Percentiles rank a stretch among this genome's conserved stretches.
Evolutionary conservation across 2,113 vertebrate genomes (phyloP).

Genomic region (Dendropsophus ebraccatus): DNA sequence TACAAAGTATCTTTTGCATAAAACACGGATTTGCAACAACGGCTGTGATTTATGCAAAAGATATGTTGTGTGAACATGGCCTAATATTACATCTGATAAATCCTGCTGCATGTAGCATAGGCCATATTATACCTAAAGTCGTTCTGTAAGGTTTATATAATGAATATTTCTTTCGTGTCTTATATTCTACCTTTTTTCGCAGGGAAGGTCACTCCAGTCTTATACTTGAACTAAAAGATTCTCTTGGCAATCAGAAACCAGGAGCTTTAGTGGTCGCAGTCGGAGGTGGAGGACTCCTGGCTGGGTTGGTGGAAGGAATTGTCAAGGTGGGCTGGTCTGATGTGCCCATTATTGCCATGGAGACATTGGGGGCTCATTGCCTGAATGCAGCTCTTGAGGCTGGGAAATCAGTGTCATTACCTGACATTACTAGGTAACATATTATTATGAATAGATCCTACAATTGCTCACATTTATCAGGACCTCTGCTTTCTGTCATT

Average conservation of each 20-base stretch:
- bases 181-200: not conserved
- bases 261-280: slow-evolving; percentile 84
- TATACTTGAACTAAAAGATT: slow-evolving; percentile 80
- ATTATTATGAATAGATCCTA: not conserved
- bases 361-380: slow-evolving; percentile 86
- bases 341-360: slow-evolving; percentile 83
- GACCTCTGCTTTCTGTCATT: too few species aligned
- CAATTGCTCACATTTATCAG: too few species aligned
- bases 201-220: slow-evolving; percentile 89
- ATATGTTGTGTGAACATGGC: too few species aligned
- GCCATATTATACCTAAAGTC: too few species aligned
- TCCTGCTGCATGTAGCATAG: not conserved
- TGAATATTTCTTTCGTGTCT: not conserved
- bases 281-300: slow-evolving; percentile 88
- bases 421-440: slow-evolving; percentile 86
- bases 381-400: slow-evolving; percentile 80
- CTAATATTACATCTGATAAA: not conserved
- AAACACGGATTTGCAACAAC: too few species aligned
- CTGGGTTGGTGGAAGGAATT: slow-evolving; percentile 82
- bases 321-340: slow-evolving; percentile 82
- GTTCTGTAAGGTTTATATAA: not conserved
- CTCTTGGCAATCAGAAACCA: slow-evolving; percentile 74
- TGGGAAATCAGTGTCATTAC: slow-evolving; percentile 79
- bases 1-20: too few species aligned
- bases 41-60: too few species aligned